Base-by-base conservation (phyloP, 2,797 vertebrate genomes). In the Moxostoma hubbsi region DNA sequence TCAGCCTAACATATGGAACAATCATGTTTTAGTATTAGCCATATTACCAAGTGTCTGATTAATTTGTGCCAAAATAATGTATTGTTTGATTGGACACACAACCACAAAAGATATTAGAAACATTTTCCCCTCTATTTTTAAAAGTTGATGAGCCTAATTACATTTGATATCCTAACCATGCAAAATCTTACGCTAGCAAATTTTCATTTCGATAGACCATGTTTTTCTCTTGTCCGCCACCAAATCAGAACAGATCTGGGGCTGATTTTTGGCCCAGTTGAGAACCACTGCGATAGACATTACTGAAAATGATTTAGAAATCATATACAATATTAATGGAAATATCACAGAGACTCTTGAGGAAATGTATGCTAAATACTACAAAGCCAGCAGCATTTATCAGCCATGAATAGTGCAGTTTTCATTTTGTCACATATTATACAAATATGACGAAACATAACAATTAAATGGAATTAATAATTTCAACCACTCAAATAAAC, bases 341-440 rank as follows among this genome's bases (percentile, higher is more conserved):
- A 61, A 50, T 59, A 9, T 9, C 54, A 47, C 57, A 58, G 45
- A 49, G 7, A 36, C 11, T n/a, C 43, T 3, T 7, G 8, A 10
- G 63, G 66, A 11, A 47, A 15, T 63, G 46, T 66, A 50, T 47
- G 62, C 45, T 59, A 68, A 76, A 76, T 16, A 58, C 13, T 49
- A 36, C 53, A 76, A 59, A 58, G 16, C 45, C 74, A 67, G 74
- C 53, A 67, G 45, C 54, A 24, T 16, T 24, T 36, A 36, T 36
- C 36, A 36, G 36, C 36, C 36, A 36, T 36, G 36, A 36, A 36
- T 36, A 5, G 2, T 36, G 36, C 36, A 36, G 36, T 4, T 24
- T 5, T 75, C 12, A 18, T 58, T 18, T 49, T 11, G 46, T 64
- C 59, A 59, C 18, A 68, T 76, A 49, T 50, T 76, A 49, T 50